phyloP scores from a whole-genome alignment of 2,113 vertebrate species.

The Podarcis raffonei region DNA sequence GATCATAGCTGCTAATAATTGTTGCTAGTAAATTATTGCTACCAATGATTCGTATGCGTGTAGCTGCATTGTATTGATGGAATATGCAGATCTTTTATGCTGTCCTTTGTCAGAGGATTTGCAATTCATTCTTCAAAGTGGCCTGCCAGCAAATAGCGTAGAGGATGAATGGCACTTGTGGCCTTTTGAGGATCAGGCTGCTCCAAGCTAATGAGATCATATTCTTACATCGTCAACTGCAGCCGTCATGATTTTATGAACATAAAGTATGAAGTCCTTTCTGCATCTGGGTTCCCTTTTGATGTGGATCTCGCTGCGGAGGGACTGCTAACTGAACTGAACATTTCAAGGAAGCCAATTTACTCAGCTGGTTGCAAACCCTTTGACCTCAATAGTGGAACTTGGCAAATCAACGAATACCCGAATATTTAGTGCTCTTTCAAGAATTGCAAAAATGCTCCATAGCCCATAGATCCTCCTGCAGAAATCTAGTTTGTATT shows the following conservation, averaged over 20 bases:
- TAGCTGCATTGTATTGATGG: conserved; percentile 50
- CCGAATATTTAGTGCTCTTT: conserved; percentile 82
- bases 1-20: background rate
- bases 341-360: conserved; percentile 82
- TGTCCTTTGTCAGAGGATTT: conserved; percentile 67
- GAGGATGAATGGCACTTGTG: conserved; percentile 7
- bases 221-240: conserved; percentile 74
- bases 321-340: conserved; percentile 81
- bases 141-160: background rate
- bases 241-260: conserved; percentile 78
- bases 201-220: conserved; percentile 77
- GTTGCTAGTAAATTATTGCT: background rate
- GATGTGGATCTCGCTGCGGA: conserved; percentile 82
- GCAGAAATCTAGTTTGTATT: conserved; percentile 84
- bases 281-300: conserved; percentile 83
- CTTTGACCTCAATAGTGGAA: conserved; percentile 86
- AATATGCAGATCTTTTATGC: conserved; percentile 58
- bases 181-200: conserved; percentile 12
- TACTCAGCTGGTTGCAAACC: conserved; percentile 85
- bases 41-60: conserved; percentile 25
- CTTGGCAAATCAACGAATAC: conserved; percentile 83
- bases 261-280: conserved; percentile 81
- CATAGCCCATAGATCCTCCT: conserved; percentile 79
- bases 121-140: conserved; percentile 10
- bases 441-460: conserved; percentile 82